phyloP scores from a whole-genome alignment of 1,140 invertebrate species.

The Alviniconcha marisindica region DNA sequence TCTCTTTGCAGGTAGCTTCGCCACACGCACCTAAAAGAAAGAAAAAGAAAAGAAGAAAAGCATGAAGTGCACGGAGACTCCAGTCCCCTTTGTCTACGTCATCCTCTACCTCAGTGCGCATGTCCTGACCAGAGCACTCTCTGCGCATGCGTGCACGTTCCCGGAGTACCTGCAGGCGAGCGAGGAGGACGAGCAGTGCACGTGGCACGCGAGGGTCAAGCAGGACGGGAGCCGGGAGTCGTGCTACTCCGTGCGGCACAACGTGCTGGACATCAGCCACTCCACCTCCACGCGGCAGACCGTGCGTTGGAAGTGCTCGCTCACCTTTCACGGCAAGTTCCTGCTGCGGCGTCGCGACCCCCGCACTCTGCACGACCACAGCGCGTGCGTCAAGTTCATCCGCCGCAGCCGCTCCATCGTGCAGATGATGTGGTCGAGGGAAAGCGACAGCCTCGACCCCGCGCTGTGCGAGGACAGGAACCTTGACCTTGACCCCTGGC shows the following conservation, averaged over 20 bases:
- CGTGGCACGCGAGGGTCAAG: slow-evolving; percentile 47
- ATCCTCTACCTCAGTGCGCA: slow-evolving; percentile 9
- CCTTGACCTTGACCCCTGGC: slow-evolving; percentile 53
- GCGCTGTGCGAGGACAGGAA: slow-evolving; percentile 48
- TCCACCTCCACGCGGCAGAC: not conserved
- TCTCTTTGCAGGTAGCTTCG: not conserved
- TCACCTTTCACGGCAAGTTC: slow-evolving; percentile 40
- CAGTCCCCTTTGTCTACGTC: not conserved
- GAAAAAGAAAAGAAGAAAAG: not conserved
- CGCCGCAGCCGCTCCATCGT: slow-evolving; percentile 49
- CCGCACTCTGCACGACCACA: slow-evolving; percentile 22
- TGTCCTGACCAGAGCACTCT: not conserved
- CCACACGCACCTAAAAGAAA: not conserved
- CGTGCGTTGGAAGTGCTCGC: slow-evolving; percentile 46
- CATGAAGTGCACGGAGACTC: not conserved
- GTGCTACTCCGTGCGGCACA: slow-evolving; percentile 45
- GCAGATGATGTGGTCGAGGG: slow-evolving; percentile 49
- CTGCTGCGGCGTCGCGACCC: slow-evolving; percentile 49
- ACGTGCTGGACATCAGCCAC: slow-evolving; percentile 42
- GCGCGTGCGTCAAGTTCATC: slow-evolving; percentile 53
- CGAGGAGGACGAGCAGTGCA: slow-evolving; percentile 24
- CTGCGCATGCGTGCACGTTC: slow-evolving; percentile 38
- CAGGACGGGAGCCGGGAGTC: slow-evolving; percentile 33
- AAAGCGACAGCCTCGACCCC: slow-evolving; percentile 31
- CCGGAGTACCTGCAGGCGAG: slow-evolving; percentile 35